Conservation (phyloP, 2,797 vertebrate species). For the Pelodytes ibericus region DNA sequence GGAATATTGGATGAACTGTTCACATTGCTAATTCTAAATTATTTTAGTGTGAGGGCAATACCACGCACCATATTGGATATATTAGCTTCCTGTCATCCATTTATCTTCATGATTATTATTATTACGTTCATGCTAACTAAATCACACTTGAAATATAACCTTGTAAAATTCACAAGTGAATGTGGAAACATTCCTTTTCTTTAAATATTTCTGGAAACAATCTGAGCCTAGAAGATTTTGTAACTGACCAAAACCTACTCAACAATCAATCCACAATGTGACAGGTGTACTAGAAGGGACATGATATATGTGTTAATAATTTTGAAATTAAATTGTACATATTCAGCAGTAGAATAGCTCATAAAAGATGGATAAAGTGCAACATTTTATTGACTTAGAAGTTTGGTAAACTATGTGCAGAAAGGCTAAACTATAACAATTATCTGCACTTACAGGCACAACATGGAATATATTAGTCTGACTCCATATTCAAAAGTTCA, state of each 20-base stretch:
- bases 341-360: too few relatives aligned
- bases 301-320: too few relatives aligned
- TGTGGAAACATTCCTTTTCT: not conserved
- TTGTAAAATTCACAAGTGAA: not conserved
- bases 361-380: too few relatives aligned
- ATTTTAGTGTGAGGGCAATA: not conserved
- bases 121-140: not conserved
- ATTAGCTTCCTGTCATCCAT: not conserved
- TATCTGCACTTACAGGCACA: too few relatives aligned
- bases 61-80: not conserved
- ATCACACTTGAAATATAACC: not conserved
- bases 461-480: too few relatives aligned
- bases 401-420: too few relatives aligned
- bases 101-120: not conserved
- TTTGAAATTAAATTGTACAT: too few relatives aligned
- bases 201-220: not conserved
- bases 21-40: not conserved
- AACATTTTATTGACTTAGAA: too few relatives aligned
- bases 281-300: too few relatives aligned
- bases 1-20: not conserved
- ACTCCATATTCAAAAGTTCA: too few relatives aligned
- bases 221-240: not conserved
- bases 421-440: too few relatives aligned
- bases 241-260: not conserved
- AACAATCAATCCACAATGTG: not conserved